phyloP scores from a whole-genome alignment of 2,888 invertebrate genomes.

The Stegana nigrithorax region DNA sequence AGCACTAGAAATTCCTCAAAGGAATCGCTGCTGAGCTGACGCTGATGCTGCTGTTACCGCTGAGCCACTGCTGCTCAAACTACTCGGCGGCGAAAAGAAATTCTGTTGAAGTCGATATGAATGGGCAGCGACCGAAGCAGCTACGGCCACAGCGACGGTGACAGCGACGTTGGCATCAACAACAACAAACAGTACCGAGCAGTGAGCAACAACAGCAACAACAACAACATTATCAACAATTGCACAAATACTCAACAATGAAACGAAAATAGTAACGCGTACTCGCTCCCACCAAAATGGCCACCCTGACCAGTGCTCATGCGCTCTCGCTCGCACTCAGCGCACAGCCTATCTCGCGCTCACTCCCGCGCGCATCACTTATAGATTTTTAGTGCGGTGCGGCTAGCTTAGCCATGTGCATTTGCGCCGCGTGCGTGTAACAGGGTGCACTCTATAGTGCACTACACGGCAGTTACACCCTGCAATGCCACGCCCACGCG shows the following conservation, averaged over 20 bases:
- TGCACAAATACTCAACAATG: not conserved
- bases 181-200: conserved; percentile 17
- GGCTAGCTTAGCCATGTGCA: conserved; percentile 31
- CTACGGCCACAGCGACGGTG: conserved; percentile 31
- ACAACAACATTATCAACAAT: conserved; percentile 7
- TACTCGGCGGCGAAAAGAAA: too few relatives aligned
- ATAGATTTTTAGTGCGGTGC: conserved; percentile 32
- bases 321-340: conserved; percentile 30
- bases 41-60: not conserved
- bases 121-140: too few relatives aligned
- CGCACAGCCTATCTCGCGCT: conserved; percentile 1
- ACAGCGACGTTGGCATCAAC: conserved; percentile 17
- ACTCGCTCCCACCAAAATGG: conserved; percentile 64
- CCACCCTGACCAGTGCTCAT: conserved; percentile 33
- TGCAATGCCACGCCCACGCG: conserved; percentile 22
- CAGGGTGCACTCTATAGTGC: conserved; percentile 51
- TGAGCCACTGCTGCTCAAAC: too few relatives aligned
- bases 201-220: conserved; percentile 13
- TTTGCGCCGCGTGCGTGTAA: conserved; percentile 36
- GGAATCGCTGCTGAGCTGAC: too few relatives aligned
- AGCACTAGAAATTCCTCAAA: too few relatives aligned
- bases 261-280: conserved; percentile 30
- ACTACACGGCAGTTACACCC: conserved; percentile 53
- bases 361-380: conserved; percentile 25
- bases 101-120: too few relatives aligned